A percentile compares a stretch with the other conserved stretches of the same genome.
These are phyloP conservation scores for Mohoua ochrocephala DNA, from an alignment of 2,113 vertebrate genomes.

Conservation along the genomic window DNA sequence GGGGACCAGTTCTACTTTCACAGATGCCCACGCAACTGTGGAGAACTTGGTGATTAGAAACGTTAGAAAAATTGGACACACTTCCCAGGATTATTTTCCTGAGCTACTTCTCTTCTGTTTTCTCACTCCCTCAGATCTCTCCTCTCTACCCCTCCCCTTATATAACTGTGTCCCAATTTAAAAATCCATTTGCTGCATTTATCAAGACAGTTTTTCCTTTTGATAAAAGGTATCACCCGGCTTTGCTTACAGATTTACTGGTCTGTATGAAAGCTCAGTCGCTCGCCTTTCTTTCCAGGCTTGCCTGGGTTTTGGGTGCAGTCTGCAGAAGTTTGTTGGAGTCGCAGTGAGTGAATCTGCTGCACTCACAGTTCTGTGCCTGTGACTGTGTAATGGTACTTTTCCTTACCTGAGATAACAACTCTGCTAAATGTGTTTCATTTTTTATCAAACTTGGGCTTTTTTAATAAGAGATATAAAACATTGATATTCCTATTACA, in stretches of 20 bases:
- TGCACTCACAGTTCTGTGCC: neutral
- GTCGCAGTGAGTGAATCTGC: neutral
- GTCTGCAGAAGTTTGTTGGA: neutral
- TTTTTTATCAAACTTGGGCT: constrained; percentile 63
- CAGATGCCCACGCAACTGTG: neutral
- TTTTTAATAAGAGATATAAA: constrained; percentile 62
- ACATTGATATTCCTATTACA: constrained; percentile 61
- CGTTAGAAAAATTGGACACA: constrained; percentile 47
- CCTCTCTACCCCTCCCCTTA: neutral
- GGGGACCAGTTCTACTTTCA: constrained; percentile 14
- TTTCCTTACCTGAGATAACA: constrained; percentile 48
- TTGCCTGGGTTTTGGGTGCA: neutral
- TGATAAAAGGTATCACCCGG: neutral
- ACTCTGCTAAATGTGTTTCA: constrained; percentile 53
- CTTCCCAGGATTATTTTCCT: constrained; percentile 34
- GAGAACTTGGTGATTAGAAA: constrained; percentile 34
- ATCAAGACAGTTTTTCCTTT: neutral
- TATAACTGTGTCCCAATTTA: neutral
- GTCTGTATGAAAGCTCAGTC: neutral
- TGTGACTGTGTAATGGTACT: neutral
- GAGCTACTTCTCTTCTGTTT: neutral
- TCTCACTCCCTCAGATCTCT: neutral
- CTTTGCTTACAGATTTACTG: neutral
- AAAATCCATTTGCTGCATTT: neutral
- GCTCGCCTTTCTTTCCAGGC: neutral